Percentiles rank a stretch among this genome's conserved stretches.
Evolutionary conservation across 2,113 vertebrate species (phyloP).

Genomic region (Trogon surrucura): DNA sequence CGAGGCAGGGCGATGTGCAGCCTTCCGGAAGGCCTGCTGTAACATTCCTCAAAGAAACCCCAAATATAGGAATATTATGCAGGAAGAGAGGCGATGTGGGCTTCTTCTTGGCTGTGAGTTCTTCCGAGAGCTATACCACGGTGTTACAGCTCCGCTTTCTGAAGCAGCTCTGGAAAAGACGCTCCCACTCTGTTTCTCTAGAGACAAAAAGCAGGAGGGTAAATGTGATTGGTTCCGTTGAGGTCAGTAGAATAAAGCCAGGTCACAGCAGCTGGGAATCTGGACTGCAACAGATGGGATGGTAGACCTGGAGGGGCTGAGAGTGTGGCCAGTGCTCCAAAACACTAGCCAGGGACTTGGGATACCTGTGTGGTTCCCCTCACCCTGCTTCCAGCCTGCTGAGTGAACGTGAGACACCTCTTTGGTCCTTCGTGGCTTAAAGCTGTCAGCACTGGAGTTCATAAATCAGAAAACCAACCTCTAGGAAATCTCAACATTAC

Average conservation of each 20-base stretch:
- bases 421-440: neutral
- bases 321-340: fast-evolving
- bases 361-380: neutral
- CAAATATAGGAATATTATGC: neutral
- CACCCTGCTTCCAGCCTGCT: neutral
- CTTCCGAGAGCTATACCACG: neutral
- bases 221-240: neutral
- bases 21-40: neutral
- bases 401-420: neutral
- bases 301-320: neutral
- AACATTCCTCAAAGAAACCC: neutral
- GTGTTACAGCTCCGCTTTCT: fast-evolving
- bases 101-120: neutral
- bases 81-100: neutral
- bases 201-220: neutral
- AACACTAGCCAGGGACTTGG: neutral
- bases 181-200: neutral
- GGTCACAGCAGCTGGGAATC: neutral
- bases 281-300: fast-evolving
- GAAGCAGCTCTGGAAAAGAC: neutral
- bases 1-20: neutral
- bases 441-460: neutral
- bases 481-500: neutral
- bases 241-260: neutral
- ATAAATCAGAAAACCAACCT: neutral